A percentile compares a stretch with the other conserved stretches of the same genome.
These are phyloP conservation scores for Bombylius discolor DNA, from an alignment of 2,888 invertebrate species.

Conservation along the genomic window DNA sequence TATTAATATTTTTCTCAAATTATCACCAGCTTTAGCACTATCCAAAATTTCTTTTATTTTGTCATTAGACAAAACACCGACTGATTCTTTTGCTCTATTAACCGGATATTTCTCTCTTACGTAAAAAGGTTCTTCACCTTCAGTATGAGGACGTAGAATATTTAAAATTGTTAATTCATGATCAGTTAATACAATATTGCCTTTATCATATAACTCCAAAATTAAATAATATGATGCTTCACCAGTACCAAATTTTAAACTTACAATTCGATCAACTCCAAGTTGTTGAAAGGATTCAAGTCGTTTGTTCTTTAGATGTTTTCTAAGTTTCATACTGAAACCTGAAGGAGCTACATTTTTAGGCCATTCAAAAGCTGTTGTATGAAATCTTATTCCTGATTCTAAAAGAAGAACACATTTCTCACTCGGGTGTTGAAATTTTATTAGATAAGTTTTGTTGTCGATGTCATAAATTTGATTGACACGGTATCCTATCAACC, in stretches of 20 bases:
- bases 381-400: constrained; percentile 87
- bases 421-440: constrained; percentile 69
- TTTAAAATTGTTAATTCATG: constrained; percentile 78
- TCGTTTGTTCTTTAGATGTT: constrained; percentile 92
- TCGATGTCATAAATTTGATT: constrained; percentile 97
- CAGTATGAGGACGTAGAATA: constrained; percentile 81
- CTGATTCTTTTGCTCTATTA: constrained; percentile 55
- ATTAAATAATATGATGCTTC: constrained; percentile 93
- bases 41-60: constrained; percentile 45
- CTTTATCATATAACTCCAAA: constrained; percentile 87
- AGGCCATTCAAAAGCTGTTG: constrained; percentile 95
- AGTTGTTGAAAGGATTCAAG: constrained; percentile 75
- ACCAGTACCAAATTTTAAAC: constrained; percentile 86
- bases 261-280: constrained; percentile 86
- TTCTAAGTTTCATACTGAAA: constrained; percentile 96
- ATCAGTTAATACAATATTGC: constrained; percentile 92
- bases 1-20: constrained; percentile 67
- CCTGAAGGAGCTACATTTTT: constrained; percentile 91
- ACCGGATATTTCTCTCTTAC: constrained; percentile 85
- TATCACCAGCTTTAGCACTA: constrained; percentile 57
- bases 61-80: constrained; percentile 42
- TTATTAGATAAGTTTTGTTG: constrained; percentile 87
- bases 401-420: constrained; percentile 83
- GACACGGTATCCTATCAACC: constrained; percentile 81
- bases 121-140: constrained; percentile 83